A percentile compares a stretch with the other conserved stretches of the same genome.
Evolutionary conservation across 1,140 invertebrate genomes (phyloP).

Genomic region (Coboldia fuscipes): DNA sequence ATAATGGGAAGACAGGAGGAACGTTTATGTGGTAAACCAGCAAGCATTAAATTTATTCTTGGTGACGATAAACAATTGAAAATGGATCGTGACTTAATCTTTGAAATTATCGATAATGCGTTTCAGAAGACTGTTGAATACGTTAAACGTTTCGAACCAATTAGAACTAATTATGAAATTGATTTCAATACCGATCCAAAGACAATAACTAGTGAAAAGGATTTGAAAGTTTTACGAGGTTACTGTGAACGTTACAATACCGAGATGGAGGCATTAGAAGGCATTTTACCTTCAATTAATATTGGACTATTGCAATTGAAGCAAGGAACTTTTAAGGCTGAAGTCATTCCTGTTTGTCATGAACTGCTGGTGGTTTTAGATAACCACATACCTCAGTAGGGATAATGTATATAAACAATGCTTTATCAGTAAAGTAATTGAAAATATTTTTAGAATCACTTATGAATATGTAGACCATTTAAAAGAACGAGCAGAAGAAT

Average conservation of each 20-base stretch:
- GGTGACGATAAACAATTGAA: conserved; percentile 28
- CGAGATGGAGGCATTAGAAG: conserved; percentile 34
- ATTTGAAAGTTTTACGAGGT: conserved; percentile 29
- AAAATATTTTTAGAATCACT: conserved; percentile 23
- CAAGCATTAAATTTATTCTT: conserved; percentile 26
- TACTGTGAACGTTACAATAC: conserved; percentile 33
- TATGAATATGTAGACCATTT: conserved; percentile 32
- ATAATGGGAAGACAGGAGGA: conserved; percentile 38
- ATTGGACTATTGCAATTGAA: conserved; percentile 47
- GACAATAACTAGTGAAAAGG: conserved; percentile 26
- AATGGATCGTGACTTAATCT: conserved; percentile 21
- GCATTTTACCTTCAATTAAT: conserved; percentile 32
- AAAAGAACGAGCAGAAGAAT: conserved; percentile 31
- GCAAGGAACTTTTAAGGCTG: conserved; percentile 42
- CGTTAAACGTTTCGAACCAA: conserved; percentile 36
- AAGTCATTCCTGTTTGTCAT: conserved; percentile 40
- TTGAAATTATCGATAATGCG: conserved; percentile 29
- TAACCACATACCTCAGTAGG: conserved; percentile 27
- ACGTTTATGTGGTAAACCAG: conserved; percentile 27
- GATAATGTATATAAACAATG: conserved; percentile 8
- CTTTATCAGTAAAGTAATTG: background rate
- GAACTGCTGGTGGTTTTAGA: conserved; percentile 39
- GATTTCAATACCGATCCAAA: conserved; percentile 37
- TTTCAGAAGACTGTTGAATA: conserved; percentile 39
- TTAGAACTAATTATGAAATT: conserved; percentile 43